Evolutionary conservation across 2,888 invertebrate species (phyloP), one percentile per base, ranked within the genome.

Genomic region (Cantharis lateralis): DNA sequence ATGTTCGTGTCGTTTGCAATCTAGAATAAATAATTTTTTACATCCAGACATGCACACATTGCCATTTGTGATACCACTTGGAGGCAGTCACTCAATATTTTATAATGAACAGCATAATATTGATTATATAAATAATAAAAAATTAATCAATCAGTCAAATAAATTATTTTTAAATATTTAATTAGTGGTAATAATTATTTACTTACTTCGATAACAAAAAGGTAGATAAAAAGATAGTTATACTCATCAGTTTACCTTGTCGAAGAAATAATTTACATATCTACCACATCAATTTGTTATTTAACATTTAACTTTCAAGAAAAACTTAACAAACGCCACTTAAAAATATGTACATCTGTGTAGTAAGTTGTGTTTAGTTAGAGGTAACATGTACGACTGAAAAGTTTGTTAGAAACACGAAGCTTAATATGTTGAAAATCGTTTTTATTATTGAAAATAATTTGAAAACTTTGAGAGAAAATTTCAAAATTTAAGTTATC

Each of bases 1-100:
- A 48, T 15, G 71, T 68, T 77, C 78, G 78, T 78, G 78, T 75
- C 78, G 70, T 28, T 61, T 68, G 62, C 75, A 26, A 64, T 62
- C 20, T 66, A 20, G 20, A 24, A 66, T 7, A n/a, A 48, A 48
- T 48, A 66, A 66, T 66, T 9, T 20, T 66, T 18, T 20, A 20
- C 18, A 66, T 20, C n/a, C 2, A 24, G 20, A 66, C 64, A 66
- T 66, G 64, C 64, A 66, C 64, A 48, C n/a, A 48, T 24, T 66
- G 64, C 24, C 20, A 20, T 66, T 66, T 66, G 64, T 24, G 64
- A 18, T 66, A 66, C 64, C 64, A 66, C 64, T 20, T 18, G 20
- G 64, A 66, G 64, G 15, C 64, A 66, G 64, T 66, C 64, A 66
- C 64, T 20, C 64, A 66, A 66, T 66, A 48, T 48, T 48, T n/a